Conservation (phyloP, 1,140 invertebrate species). For the Danaus plexippus region DNA sequence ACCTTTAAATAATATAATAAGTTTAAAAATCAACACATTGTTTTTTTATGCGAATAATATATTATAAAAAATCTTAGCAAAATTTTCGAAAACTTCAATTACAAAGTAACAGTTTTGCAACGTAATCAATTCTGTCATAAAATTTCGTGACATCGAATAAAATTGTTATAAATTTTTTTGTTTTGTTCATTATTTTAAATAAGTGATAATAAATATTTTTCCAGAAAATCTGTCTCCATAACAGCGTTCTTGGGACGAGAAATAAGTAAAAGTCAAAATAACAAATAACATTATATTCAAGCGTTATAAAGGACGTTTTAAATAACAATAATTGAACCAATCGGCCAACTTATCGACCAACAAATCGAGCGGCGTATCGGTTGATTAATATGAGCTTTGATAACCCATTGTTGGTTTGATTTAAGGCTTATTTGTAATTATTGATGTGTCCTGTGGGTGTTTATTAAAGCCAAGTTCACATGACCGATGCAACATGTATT, state of each 20-base stretch:
- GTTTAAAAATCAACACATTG: too few species aligned
- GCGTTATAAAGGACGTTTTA: constrained; percentile 50
- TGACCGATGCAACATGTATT: background rate
- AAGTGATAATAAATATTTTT: constrained; percentile 13
- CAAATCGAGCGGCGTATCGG: constrained; percentile 8
- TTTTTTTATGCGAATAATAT: too few species aligned
- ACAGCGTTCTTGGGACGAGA: constrained; percentile 22
- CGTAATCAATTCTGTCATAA: too few species aligned
- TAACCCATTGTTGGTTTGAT: constrained; percentile 23
- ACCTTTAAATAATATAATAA: too few species aligned
- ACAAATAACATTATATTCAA: constrained; percentile 56
- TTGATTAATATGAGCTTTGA: constrained; percentile 39
- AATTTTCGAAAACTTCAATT: too few species aligned
- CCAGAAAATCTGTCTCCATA: constrained; percentile 27
- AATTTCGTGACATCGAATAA: too few species aligned
- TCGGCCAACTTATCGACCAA: constrained; percentile 30
- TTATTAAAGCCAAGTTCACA: constrained; percentile 13
- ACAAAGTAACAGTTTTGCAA: too few species aligned
- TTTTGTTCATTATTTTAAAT: too few species aligned
- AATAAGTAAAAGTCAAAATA: constrained; percentile 47
- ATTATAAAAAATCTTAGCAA: too few species aligned
- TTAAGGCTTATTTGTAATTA: constrained; percentile 24
- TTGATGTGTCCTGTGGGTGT: constrained; percentile 24
- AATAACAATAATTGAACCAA: constrained; percentile 61
- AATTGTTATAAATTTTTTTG: too few species aligned